A percentile compares a stretch with the other conserved stretches of the same genome.
Conservation (phyloP, 1,140 invertebrate species). For the Druon quercuslanigerum region DNA sequence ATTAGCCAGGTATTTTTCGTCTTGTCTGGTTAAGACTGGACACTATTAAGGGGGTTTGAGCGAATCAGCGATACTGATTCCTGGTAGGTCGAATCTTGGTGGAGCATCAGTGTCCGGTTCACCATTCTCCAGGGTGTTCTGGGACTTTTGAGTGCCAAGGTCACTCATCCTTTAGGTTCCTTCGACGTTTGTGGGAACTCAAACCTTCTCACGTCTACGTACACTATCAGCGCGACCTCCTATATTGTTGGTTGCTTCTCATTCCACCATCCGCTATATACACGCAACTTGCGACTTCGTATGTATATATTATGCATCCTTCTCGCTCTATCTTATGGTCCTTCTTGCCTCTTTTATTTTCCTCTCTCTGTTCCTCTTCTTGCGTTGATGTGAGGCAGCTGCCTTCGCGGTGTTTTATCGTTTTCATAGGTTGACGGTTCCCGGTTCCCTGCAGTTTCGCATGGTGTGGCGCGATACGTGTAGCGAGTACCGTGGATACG, state of each 20-base stretch:
- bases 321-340: conserved; percentile 4
- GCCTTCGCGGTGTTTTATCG: conserved; percentile 21
- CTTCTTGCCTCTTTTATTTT: conserved; percentile 33
- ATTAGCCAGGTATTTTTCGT: conserved; percentile 1
- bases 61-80: conserved; percentile 31
- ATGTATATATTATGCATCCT: conserved; percentile 25
- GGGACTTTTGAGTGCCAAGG: conserved; percentile 50
- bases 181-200: conserved; percentile 66
- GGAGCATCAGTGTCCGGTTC: conserved; percentile 35
- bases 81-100: conserved; percentile 35
- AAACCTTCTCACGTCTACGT: conserved; percentile 65
- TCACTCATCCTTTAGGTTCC: conserved; percentile 54
- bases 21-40: neutral
- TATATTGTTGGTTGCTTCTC: conserved; percentile 27
- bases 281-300: conserved; percentile 17
- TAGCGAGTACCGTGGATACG: conserved; percentile 37
- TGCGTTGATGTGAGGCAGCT: conserved; percentile 17
- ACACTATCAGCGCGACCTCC: conserved; percentile 51
- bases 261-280: conserved; percentile 24
- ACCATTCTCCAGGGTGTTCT: conserved; percentile 34
- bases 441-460: conserved; percentile 2
- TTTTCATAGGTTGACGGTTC: conserved; percentile 31
- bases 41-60: neutral
- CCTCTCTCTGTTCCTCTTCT: conserved; percentile 17
- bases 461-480: neutral